Conservation (phyloP, 2,797 vertebrate species). For the Myotis daubentonii region DNA sequence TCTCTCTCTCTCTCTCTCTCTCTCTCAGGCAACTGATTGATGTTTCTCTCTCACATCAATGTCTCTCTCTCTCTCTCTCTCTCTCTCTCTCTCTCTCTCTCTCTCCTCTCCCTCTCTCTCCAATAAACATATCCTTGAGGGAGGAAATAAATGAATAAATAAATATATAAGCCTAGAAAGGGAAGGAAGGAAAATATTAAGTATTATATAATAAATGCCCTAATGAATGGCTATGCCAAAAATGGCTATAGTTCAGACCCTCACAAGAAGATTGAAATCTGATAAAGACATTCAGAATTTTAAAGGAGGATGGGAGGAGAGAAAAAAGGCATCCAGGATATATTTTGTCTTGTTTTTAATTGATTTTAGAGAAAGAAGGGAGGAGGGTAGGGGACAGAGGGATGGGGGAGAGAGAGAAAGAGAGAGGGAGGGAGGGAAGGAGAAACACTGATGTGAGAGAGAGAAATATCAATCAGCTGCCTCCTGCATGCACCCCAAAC, state of each 20-base stretch:
- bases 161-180: not conserved
- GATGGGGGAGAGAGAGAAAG: too few species aligned
- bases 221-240: not conserved
- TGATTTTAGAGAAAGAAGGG: not conserved
- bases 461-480: not conserved
- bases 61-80: too few species aligned
- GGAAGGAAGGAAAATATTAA: not conserved
- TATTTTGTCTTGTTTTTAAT: not conserved
- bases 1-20: too few species aligned
- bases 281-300: constrained; percentile 8
- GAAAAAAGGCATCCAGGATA: too few species aligned
- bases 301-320: not conserved
- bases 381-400: too few species aligned
- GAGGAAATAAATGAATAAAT: not conserved
- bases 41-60: too few species aligned
- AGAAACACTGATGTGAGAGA: too few species aligned
- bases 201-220: constrained; percentile 17
- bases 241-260: not conserved
- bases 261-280: not conserved
- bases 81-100: too few species aligned
- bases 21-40: too few species aligned
- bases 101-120: not conserved
- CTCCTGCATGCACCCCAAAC: not conserved
- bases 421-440: not conserved
- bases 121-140: not conserved